Conservation (phyloP, 1,140 invertebrate genomes). For the Euwallacea similis region DNA sequence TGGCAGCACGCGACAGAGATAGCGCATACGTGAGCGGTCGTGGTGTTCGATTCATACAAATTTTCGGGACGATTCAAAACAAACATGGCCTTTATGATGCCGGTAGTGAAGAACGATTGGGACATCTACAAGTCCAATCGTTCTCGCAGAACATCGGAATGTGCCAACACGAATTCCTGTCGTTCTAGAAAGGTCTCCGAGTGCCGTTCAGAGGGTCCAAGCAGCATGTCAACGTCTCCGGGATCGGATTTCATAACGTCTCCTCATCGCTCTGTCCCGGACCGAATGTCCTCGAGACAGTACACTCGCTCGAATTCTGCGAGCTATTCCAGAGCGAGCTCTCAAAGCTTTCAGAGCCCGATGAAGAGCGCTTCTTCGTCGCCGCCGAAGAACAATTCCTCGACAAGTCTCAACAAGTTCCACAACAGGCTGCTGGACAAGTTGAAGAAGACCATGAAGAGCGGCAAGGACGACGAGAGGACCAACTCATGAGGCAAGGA, state of each 20-base stretch:
- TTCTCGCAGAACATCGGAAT: conserved; percentile 71
- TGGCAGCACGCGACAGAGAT: conserved; percentile 19
- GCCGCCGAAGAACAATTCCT: conserved; percentile 61
- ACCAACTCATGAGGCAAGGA: conserved; percentile 51
- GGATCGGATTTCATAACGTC: conserved; percentile 66
- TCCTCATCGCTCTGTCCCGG: conserved; percentile 67
- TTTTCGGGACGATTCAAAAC: conserved; percentile 13
- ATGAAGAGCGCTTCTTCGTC: conserved; percentile 57
- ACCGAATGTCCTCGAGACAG: conserved; percentile 60
- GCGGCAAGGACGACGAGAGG: conserved; percentile 55
- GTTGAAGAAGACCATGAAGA: conserved; percentile 73
- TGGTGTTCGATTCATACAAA: conserved; percentile 22
- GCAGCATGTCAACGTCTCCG: conserved; percentile 69
- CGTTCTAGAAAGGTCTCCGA: conserved; percentile 78
- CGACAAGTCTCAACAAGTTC: conserved; percentile 77
- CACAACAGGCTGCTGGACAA: conserved; percentile 83
- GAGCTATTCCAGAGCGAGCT: conserved; percentile 62
- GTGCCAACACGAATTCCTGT: conserved; percentile 64
- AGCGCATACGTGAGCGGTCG: conserved; percentile 11
- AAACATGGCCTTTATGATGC: conserved; percentile 90
- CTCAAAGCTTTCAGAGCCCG: conserved; percentile 62
- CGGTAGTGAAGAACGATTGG: conserved; percentile 89
- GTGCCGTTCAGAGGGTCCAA: conserved; percentile 75
- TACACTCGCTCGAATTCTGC: conserved; percentile 47
- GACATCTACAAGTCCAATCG: conserved; percentile 86